Percentiles rank a stretch among this genome's conserved stretches.
These are phyloP conservation scores for Bettongia penicillata DNA, from an alignment of 2,113 vertebrate genomes.

Conservation along the genomic window DNA sequence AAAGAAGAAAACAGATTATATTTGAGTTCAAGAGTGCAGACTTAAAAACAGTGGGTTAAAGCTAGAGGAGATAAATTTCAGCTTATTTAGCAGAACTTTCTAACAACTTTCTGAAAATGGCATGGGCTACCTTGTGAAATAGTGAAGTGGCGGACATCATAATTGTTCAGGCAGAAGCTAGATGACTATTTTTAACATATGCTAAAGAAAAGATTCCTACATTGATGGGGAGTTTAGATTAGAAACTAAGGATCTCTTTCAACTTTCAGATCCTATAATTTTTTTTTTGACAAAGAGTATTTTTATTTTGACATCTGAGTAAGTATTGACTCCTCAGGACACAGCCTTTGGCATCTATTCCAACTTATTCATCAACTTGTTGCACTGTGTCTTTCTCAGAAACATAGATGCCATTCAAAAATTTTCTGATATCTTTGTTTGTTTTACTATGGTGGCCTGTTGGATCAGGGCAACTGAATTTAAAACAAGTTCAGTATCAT, in stretches of 20 bases:
- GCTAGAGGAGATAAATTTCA: background rate
- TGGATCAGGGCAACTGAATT: no score
- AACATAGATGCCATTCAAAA: no score
- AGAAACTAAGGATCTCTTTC: background rate
- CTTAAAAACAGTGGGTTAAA: background rate
- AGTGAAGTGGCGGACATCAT: background rate
- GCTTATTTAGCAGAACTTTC: background rate
- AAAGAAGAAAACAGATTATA: background rate
- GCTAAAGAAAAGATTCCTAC: background rate
- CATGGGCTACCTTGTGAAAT: background rate
- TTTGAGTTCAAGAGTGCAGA: background rate
- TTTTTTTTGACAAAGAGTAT: no score
- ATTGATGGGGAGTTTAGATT: background rate
- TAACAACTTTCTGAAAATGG: background rate
- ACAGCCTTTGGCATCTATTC: no score
- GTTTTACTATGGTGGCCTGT: no score
- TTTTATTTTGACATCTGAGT: no score
- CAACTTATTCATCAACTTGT: no score
- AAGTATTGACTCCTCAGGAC: no score
- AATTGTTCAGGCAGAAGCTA: background rate
- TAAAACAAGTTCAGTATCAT: no score
- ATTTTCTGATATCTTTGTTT: no score
- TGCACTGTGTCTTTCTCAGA: no score
- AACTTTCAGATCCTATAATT: background rate
- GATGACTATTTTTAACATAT: background rate